These are phyloP conservation scores for Pterostichus madidus DNA, from an alignment of 2,888 invertebrate genomes.

Conservation along the genomic window DNA sequence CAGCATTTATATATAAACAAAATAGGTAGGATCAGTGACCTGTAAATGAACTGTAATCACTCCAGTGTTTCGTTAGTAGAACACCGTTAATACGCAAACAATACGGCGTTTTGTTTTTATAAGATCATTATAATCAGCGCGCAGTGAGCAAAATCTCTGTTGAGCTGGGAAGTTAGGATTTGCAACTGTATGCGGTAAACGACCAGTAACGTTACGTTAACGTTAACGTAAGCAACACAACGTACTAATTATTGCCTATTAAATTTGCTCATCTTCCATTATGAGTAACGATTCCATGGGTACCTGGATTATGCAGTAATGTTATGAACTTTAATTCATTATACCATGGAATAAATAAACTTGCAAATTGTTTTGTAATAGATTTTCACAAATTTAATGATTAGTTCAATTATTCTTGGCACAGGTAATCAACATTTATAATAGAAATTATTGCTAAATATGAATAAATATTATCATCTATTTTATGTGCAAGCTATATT, in stretches of 20 bases:
- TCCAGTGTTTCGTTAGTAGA: not conserved
- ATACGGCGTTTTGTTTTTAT: slow-evolving; percentile 5
- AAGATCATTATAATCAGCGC: not conserved
- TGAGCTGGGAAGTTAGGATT: not conserved
- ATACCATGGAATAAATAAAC: not conserved
- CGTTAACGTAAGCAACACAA: slow-evolving; percentile 22
- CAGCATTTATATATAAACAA: not conserved
- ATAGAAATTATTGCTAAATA: too few species aligned
- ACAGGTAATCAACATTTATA: too few species aligned
- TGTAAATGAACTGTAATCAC: not conserved
- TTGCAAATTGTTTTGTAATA: not conserved
- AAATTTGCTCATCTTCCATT: slow-evolving; percentile 35
- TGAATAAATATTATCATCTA: too few species aligned
- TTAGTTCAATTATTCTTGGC: too few species aligned
- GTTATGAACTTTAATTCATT: not conserved
- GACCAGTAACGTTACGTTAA: slow-evolving; percentile 12
- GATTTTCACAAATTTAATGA: too few species aligned
- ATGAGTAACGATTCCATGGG: slow-evolving; percentile 17
- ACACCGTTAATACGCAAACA: slow-evolving; percentile 16
- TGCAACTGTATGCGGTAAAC: not conserved
- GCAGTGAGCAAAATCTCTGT: not conserved
- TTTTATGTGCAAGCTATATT: too few species aligned
- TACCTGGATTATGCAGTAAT: slow-evolving; percentile 37
- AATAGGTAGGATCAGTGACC: not conserved
- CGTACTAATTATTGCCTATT: slow-evolving; percentile 37